Base-by-base conservation (phyloP, 2,888 invertebrate species). In the Thyatira batis region DNA sequence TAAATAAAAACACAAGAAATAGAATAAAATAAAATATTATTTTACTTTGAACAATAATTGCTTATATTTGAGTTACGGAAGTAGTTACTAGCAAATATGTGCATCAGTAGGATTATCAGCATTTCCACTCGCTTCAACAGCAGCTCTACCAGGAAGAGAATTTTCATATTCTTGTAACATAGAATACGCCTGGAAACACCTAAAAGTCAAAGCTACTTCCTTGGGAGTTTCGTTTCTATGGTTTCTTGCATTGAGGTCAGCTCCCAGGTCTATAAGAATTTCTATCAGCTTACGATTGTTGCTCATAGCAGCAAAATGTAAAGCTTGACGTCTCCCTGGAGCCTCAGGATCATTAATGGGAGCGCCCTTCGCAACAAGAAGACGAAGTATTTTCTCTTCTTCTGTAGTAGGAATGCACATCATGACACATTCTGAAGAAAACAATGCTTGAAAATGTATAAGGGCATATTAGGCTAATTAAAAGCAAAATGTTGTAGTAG, bases 271-370 rank as follows among this genome's bases (percentile, higher is more conserved):
- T 1, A 89, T 53, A 6, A 93, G 78, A 39, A 85, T 66, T 4
- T 60, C 54, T 17, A 89, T 87, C 0, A 93, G 77, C 1, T 61
- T 64, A 43, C 77, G 73, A 58, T 92, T 91, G 58, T 92, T 85
- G 55, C 85, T 86, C 82, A 93, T 89, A 2, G 93, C 93, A 11
- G 91, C 92, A 57, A 91, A 88, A 68, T 93, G 93, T 39, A 93
- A 69, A 0, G 90, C 85, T 63, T 92, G 92, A 11, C 92, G 82
- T 9, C 85, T 81, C 0, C 89, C 90, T 1, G 88, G 85, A 0
- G 82, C 84, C 1, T 78, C 69, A 1, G 78, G 76, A 53, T 87
- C 87, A 51, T 92, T 84, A 3, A 90, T 69, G 30, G 73, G 20
- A 6, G 83, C 87, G 11, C 89, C 92, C 39, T 87, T 78, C 0